Base-by-base conservation (phyloP, 2,797 vertebrate species). In the Oryzias dopingdopingensis region DNA sequence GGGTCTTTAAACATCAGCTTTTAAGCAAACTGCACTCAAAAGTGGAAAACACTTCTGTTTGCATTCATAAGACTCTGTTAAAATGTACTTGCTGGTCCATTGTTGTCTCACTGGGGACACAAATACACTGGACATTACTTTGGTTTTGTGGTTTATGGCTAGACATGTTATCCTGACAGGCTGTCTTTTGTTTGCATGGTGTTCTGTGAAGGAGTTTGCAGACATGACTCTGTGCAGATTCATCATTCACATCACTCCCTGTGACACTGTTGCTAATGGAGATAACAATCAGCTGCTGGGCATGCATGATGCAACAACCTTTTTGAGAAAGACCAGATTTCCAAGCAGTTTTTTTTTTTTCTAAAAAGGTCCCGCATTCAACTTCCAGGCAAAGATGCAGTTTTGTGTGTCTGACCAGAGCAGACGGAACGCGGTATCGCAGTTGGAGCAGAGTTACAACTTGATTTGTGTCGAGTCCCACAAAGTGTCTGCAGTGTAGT, bases 391-490 rank as follows among this genome's bases (percentile, higher is more conserved):
- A 20, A 0, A 41, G 58, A 49, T 52, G 66, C 52, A 24, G 66
- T 62, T 79, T 70, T 57, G 51, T 54, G 47, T 26, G 45, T 63
- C 63, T 42, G 40, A 0, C 56, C 64, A 55, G 66, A 79, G 16
- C 76, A 83, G 74, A 80, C 56, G 42, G 73, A 57, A 70, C 37
- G 12, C 41, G 54, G 29, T 60, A 65, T 68, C 76, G 82, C 79
- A 71, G 70, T 29, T 65, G 68, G 63, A 67, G 62, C 64, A 37
- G 16, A 77, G 68, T 62, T 60, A 42, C 62, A 50, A 73, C 69
- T 77, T 85, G 85, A 87, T 87, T 87, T 82, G 82, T 86, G 80
- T 75, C 67, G 59, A 51, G 64, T 77, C 63, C 79, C 71, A 73
- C 68, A 52, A 61, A 69, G 81, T 74, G 74, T 82, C 76, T 73